Evolutionary conservation across 2,888 invertebrate genomes (phyloP), one percentile per base, ranked within the genome.

Genomic region (Trisateles emortualis): DNA sequence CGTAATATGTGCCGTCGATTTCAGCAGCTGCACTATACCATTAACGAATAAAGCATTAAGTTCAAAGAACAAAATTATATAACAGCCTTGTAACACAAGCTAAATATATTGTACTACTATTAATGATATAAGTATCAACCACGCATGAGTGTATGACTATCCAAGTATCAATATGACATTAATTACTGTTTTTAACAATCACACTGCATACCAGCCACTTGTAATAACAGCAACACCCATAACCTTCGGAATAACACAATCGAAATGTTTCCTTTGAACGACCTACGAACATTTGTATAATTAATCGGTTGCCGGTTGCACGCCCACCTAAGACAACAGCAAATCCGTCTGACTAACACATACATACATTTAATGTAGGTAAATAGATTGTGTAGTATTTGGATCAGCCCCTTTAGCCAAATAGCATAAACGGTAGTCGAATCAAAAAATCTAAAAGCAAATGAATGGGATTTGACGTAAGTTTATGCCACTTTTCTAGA

Each of bases 161-260:
- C 30, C 8, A 40, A 22, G 26, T 45, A 51, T 59, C 33, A 59
- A 60, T 64, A 59, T 64, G 58, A 74, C 60, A 73, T 54, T 79
- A 75, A 80, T 81, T 62, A 78, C 68, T 59, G 66, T 71, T 78
- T 75, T 72, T 66, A 71, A 67, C 44, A 49, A 69, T 70, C 59
- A 52, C 58, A 66, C 52, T 47, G 64, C 58, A 63, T 72, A 68
- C 52, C 45, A 45, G 32, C 46, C 72, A 76, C 74, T 68, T 75
- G 70, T 60, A 64, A 70, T 68, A 61, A 65, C 46, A 39, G 13
- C 33, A 58, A 45, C 39, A 58, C 44, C 44, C 26, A 36, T 43
- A 68, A 49, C 81, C 81, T 81, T 79, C 72, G 22, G n/a, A 59
- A 65, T 45, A 69, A 76, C 70, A 76, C 70, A 81, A 80, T 72